These are phyloP conservation scores for Tachysurus fulvidraco DNA, from an alignment of 2,113 vertebrate species.

Conservation along the genomic window DNA sequence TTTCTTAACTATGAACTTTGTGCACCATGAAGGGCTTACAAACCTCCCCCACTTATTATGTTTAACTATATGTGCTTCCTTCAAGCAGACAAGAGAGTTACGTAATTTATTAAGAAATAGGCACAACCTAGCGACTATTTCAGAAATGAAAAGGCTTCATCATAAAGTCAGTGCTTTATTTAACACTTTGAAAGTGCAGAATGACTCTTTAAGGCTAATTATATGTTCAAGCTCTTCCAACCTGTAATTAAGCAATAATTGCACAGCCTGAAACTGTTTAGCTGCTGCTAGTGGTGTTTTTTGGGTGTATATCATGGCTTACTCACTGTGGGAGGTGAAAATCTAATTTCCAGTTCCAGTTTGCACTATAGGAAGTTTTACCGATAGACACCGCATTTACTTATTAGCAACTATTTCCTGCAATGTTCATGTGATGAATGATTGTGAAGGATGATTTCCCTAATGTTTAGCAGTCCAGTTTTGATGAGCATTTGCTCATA, in stretches of 20 bases:
- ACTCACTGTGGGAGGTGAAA: constrained; percentile 53
- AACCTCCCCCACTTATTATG: background rate
- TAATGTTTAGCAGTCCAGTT: no score
- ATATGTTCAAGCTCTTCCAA: constrained; percentile 20
- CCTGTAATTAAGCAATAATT: constrained; percentile 56
- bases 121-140: background rate
- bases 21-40: background rate
- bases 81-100: background rate
- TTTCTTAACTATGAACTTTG: background rate
- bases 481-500: no score
- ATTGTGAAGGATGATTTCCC: no score
- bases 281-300: background rate
- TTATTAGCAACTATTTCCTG: constrained; percentile 7
- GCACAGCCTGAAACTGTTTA: constrained; percentile 36
- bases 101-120: background rate
- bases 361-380: constrained; percentile 40
- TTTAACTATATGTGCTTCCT: background rate
- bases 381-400: constrained; percentile 49
- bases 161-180: background rate
- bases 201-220: constrained; percentile 16
- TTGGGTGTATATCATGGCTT: constrained; percentile 23
- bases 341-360: constrained; percentile 50
- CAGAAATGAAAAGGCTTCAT: background rate
- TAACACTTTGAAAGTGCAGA: background rate
- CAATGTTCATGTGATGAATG: background rate